Evolutionary conservation across 2,888 invertebrate species (phyloP).

Genomic region (Limnephilus marmoratus): DNA sequence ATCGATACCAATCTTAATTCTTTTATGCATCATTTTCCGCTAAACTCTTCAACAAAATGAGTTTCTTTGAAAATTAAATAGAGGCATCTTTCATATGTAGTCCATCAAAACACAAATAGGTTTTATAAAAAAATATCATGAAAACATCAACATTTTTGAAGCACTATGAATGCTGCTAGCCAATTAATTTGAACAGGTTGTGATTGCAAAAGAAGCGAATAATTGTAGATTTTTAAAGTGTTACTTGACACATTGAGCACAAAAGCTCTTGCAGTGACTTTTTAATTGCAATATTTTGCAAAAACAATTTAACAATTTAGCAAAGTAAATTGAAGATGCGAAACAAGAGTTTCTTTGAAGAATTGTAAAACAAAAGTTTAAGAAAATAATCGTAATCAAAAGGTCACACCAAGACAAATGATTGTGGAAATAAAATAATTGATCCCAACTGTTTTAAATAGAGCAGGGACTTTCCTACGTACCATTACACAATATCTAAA

Average conservation of each 20-base stretch:
- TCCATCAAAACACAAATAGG: conserved; percentile 9
- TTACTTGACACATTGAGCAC: conserved; percentile 5
- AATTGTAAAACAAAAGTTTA: not conserved
- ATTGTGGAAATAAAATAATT: conserved; percentile 10
- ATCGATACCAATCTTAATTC: not conserved
- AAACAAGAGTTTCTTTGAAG: not conserved
- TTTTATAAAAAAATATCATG: conserved; percentile 31
- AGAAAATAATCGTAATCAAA: not conserved
- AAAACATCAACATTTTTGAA: conserved; percentile 50
- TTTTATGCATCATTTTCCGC: not conserved
- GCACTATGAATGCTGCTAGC: conserved; percentile 54
- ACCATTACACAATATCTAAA: conserved; percentile 59
- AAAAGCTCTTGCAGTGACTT: conserved; percentile 23
- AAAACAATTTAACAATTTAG: not conserved
- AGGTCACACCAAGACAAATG: conserved; percentile 16
- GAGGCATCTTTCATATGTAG: conserved; percentile 11
- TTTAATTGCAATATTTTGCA: not conserved
- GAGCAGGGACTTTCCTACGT: conserved; percentile 10
- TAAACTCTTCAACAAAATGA: not conserved
- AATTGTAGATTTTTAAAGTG: conserved; percentile 3
- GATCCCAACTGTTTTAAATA: not conserved
- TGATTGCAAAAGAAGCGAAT: conserved; percentile 23
- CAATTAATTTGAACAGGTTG: conserved; percentile 37
- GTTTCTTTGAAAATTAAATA: not conserved
- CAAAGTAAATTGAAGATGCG: not conserved